Base-by-base conservation (phyloP, 2,113 vertebrate species). In the Tychaedon coryphoeus region DNA sequence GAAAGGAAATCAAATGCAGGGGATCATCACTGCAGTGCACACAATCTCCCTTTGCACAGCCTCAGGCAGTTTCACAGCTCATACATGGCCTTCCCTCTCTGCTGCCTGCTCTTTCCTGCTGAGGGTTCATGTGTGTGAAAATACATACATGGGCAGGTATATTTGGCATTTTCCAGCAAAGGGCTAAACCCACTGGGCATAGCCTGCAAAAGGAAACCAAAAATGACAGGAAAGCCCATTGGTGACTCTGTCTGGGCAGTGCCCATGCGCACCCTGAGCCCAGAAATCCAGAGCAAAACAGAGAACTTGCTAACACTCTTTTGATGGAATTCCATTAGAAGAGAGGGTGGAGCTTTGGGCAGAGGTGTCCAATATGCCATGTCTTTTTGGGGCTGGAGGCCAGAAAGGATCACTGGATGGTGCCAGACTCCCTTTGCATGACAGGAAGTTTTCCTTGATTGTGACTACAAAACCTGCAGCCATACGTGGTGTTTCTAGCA, bases 191-290 rank as follows among this genome's bases (percentile, higher is more conserved):
- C 25, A 22, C 28, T n/a, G 15, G 47, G 7, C 12, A n/a, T 0
- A 1, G 9, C 12, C 70, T 58, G 47, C 34, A 60, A 58, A 65
- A 40, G 3, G 4, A 4, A 67, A 4, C 13, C 2, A 65, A 72
- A 85, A 53, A 5, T 1, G 1, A 8, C 17, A 78, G 34, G 29
- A 51, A 72, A 67, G 9, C 3, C 0, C 3, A 8, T 67, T 12
- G 34, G 17, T 74, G 78, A 50, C 42, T 36, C 40, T 14, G 12
- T 40, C 40, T 40, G 40, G 12, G 40, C 40, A 14, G 40, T 40
- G 40, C 13, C 40, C 40, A 40, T 40, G 40, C 14, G 40, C 40
- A 40, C 12, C 14, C 40, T 40, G 40, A 40, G 40, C 40, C 40
- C 40, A 40, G 40, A 40, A 40, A 40, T 40, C 13, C 40, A 14